Percentiles rank a stretch among this genome's conserved stretches.
phyloP scores from a whole-genome alignment of 2,888 invertebrate genomes.

The Chesias legatella region DNA sequence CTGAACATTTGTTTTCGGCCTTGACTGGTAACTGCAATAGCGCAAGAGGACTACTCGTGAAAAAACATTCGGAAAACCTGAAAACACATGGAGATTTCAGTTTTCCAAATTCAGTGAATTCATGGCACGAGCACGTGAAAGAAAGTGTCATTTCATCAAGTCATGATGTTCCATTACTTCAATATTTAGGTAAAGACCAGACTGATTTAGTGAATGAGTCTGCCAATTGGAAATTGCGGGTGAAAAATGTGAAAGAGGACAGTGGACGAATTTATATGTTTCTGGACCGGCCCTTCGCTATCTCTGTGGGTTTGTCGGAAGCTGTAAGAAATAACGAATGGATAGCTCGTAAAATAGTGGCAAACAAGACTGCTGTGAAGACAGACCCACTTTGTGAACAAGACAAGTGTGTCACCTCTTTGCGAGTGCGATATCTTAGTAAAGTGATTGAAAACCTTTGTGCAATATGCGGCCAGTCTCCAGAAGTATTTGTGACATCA shows the following conservation, averaged over 20 bases:
- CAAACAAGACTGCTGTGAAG: conserved; percentile 27
- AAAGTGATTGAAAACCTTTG: conserved; percentile 53
- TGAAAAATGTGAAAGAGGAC: conserved; percentile 57
- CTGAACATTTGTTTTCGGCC: conserved; percentile 41
- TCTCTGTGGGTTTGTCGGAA: conserved; percentile 46
- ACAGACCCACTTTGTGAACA: conserved; percentile 48
- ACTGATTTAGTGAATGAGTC: conserved; percentile 62
- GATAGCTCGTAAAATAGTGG: conserved; percentile 37
- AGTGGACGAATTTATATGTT: conserved; percentile 74
- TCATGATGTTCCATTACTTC: conserved; percentile 38
- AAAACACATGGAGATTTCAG: conserved; percentile 82
- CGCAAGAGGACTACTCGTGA: conserved; percentile 57
- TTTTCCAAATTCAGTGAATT: conserved; percentile 78
- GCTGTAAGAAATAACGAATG: conserved; percentile 39
- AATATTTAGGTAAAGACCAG: conserved; percentile 48
- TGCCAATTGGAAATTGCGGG: conserved; percentile 64
- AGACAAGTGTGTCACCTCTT: conserved; percentile 44
- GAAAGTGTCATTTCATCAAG: conserved; percentile 17
- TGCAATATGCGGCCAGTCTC: conserved; percentile 27
- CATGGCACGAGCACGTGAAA: conserved; percentile 74
- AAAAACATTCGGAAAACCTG: conserved; percentile 81
- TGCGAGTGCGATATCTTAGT: conserved; percentile 52
- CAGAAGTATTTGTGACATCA: conserved; percentile 46
- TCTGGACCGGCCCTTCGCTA: conserved; percentile 64
- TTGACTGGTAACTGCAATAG: conserved; percentile 37